A percentile compares a stretch with the other conserved stretches of the same genome.
phyloP scores from a whole-genome alignment of 2,888 invertebrate genomes.

The Gastrophysa polygoni region DNA sequence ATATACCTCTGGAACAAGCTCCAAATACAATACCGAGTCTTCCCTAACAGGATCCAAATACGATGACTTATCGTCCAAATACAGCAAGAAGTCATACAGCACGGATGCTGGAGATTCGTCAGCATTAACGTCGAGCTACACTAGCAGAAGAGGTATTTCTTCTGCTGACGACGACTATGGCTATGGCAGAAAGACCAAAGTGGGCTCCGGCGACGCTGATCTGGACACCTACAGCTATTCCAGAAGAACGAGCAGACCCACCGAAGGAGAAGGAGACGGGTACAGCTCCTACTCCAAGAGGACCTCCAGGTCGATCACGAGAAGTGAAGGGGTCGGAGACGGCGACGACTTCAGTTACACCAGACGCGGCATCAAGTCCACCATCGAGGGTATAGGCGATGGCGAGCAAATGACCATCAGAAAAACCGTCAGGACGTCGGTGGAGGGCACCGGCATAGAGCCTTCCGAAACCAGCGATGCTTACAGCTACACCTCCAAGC shows the following conservation, averaged over 20 bases:
- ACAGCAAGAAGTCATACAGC: conserved; percentile 34
- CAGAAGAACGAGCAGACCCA: conserved; percentile 30
- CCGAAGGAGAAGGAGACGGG: conserved; percentile 35
- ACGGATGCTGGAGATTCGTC: conserved; percentile 32
- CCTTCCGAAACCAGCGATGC: conserved; percentile 38
- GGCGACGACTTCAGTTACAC: conserved; percentile 36
- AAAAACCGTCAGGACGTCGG: conserved; percentile 43
- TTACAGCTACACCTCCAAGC: conserved; percentile 39
- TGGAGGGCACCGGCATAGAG: conserved; percentile 45
- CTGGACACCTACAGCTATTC: conserved; percentile 39
- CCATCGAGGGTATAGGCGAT: conserved; percentile 47
- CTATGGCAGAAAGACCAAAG: conserved; percentile 35
- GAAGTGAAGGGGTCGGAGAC: conserved; percentile 33
- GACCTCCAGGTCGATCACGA: conserved; percentile 36
- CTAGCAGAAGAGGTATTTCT: conserved; percentile 35
- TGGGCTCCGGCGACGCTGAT: conserved; percentile 32
- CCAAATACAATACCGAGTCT: conserved; percentile 38
- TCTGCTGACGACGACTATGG: conserved; percentile 38
- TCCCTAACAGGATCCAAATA: conserved; percentile 38
- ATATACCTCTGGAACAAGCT: conserved; percentile 34
- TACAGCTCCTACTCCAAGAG: conserved; percentile 41
- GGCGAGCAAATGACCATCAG: conserved; percentile 47
- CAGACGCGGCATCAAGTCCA: conserved; percentile 40
- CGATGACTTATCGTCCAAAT: conserved; percentile 43
- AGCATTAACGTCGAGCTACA: conserved; percentile 38